Evolutionary conservation across 2,888 invertebrate species (phyloP).

Genomic region (Hipparchia sbordonii): DNA sequence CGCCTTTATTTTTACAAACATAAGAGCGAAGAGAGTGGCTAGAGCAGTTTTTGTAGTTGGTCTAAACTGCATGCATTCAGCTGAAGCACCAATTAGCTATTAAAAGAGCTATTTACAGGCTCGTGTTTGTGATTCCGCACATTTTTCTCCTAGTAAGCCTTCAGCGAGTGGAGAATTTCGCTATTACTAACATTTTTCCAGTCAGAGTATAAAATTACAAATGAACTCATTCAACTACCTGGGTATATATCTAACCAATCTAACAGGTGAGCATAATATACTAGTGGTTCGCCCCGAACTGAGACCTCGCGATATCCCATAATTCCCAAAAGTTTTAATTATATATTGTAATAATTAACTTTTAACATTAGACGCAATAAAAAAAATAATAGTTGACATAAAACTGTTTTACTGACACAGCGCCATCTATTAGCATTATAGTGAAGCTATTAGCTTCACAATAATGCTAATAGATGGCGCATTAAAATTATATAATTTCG

Average conservation of each 20-base stretch:
- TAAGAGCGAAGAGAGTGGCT: background rate
- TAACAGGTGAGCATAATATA: no score
- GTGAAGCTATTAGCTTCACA: no score
- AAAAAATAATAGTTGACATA: no score
- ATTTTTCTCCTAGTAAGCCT: slow-evolving; percentile 22
- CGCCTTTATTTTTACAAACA: background rate
- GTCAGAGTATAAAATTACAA: slow-evolving; percentile 2
- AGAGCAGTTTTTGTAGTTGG: slow-evolving; percentile 13
- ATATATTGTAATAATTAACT: no score
- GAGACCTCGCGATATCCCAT: no score
- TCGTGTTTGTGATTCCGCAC: slow-evolving; percentile 24
- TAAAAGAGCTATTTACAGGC: slow-evolving; percentile 25
- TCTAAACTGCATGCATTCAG: slow-evolving; percentile 23
- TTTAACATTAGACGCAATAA: no score
- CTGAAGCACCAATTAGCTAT: slow-evolving; percentile 25
- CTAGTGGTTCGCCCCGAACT: no score
- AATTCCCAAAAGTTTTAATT: no score
- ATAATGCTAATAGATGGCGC: no score
- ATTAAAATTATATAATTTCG: no score
- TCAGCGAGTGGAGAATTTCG: slow-evolving; percentile 20
- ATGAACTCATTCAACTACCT: slow-evolving; percentile 13
- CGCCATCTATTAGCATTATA: no score
- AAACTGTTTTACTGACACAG: no score
- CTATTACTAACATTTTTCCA: slow-evolving; percentile 14
- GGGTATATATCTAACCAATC: background rate